phyloP scores from a whole-genome alignment of 92 coral and sea anemone genomes.

The Scolanthus callimorphus region DNA sequence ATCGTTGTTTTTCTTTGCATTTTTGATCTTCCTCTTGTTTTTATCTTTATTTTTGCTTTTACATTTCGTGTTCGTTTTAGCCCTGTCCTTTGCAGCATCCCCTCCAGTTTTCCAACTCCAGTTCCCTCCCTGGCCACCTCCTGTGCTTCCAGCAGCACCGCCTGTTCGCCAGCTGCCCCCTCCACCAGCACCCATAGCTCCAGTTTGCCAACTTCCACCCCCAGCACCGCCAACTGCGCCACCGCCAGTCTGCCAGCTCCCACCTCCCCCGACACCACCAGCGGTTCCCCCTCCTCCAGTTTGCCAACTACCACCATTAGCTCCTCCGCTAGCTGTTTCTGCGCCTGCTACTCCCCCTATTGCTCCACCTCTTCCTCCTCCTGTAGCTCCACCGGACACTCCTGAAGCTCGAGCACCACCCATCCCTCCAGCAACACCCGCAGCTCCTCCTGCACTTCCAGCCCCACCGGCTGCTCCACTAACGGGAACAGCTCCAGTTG shows the following conservation, averaged over 20 bases:
- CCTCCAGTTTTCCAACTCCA: conserved; percentile 18
- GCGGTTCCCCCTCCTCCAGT: background rate
- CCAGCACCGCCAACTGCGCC: background rate
- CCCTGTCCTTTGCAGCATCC: background rate
- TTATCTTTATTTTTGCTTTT: conserved; percentile 11
- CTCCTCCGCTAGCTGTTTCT: background rate
- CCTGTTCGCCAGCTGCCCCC: background rate
- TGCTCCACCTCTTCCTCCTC: background rate
- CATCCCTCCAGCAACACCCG: conserved; percentile 2
- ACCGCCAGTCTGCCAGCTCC: background rate
- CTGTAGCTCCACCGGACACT: background rate
- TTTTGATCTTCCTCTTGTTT: background rate
- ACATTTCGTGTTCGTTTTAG: background rate
- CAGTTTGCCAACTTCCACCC: background rate
- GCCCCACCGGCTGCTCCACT: background rate
- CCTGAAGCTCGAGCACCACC: background rate
- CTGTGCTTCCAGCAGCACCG: background rate
- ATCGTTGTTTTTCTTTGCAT: conserved; percentile 8
- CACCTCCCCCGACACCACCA: conserved; percentile 4
- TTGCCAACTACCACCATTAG: background rate
- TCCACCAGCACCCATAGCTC: background rate
- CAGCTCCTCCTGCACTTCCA: conserved; percentile 5
- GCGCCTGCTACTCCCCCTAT: background rate
- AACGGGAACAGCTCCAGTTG: background rate
- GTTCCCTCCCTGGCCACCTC: conserved; percentile 5